phyloP scores from a whole-genome alignment of 2,797 vertebrate genomes.

The Dendrocincla fuliginosa region DNA sequence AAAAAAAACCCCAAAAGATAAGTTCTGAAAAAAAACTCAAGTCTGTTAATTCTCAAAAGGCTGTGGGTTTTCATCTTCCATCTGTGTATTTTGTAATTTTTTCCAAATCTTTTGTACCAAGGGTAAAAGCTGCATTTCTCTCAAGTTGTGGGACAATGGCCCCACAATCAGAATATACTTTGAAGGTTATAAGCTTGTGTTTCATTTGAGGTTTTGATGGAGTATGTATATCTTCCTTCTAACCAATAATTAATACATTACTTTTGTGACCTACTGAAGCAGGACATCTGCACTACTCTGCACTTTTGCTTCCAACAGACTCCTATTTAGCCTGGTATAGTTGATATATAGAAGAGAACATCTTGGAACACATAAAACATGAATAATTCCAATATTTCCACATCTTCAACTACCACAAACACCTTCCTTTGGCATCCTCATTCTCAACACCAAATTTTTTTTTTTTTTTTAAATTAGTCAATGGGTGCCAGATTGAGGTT shows the following conservation, averaged over 20 bases:
- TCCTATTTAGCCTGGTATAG: neutral
- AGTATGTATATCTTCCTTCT: neutral
- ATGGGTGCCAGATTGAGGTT: conserved; percentile 6
- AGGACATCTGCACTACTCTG: neutral
- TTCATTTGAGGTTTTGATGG: neutral
- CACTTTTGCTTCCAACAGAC: conserved; percentile 31
- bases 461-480: neutral
- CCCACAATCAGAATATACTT: neutral
- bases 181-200: neutral
- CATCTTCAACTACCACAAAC: conserved; percentile 18
- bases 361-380: neutral
- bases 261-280: conserved; percentile 14
- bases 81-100: neutral
- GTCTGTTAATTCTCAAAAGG: conserved; percentile 38
- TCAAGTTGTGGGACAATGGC: neutral
- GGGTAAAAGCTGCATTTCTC: neutral
- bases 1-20: neutral
- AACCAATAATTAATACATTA: neutral
- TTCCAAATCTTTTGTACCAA: neutral
- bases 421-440: conserved; percentile 20
- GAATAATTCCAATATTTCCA: conserved; percentile 33
- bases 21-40: conserved; percentile 35
- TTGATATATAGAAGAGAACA: neutral
- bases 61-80: neutral
- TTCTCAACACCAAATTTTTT: neutral